A percentile compares a stretch with the other conserved stretches of the same genome.
Conservation (phyloP, 2,113 vertebrate species). For the Elanus axillaris region DNA sequence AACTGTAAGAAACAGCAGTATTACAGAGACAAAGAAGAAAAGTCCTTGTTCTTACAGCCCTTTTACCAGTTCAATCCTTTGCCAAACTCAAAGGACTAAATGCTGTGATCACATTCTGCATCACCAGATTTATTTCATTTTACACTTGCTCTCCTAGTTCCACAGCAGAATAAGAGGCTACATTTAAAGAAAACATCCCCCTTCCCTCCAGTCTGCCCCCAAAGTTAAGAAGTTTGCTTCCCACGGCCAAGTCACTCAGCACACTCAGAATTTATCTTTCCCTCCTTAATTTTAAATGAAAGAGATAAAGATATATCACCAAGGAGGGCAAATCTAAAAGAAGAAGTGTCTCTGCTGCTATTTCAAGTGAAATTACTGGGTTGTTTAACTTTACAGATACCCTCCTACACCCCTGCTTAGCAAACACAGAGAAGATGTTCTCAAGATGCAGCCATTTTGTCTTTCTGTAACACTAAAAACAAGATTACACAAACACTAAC, state of each 20-base stretch:
- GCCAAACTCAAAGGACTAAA: not conserved
- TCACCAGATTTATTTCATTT: not conserved
- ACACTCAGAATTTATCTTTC: not conserved
- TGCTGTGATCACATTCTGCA: not conserved
- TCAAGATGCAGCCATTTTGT: not conserved
- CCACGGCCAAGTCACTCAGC: not conserved
- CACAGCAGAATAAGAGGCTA: not conserved
- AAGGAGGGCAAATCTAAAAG: not conserved
- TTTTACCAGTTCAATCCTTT: not conserved
- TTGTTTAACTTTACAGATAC: not conserved
- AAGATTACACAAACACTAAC: not conserved
- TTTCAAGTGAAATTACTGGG: not conserved
- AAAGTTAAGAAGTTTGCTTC: not conserved
- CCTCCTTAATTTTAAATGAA: not conserved
- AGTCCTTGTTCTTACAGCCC: not conserved
- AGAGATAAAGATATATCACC: not conserved
- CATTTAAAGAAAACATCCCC: not conserved
- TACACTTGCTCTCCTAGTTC: not conserved
- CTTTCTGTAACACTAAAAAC: not conserved
- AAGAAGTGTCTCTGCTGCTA: not conserved
- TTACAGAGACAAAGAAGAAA: not conserved
- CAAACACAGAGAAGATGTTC: not conserved
- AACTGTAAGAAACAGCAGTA: not conserved
- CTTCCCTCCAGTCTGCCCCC: not conserved
- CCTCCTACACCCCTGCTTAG: not conserved